A percentile compares a stretch with the other conserved stretches of the same genome.
Evolutionary conservation across 2,888 invertebrate genomes (phyloP).

Genomic region (Microctonus hyperodae): DNA sequence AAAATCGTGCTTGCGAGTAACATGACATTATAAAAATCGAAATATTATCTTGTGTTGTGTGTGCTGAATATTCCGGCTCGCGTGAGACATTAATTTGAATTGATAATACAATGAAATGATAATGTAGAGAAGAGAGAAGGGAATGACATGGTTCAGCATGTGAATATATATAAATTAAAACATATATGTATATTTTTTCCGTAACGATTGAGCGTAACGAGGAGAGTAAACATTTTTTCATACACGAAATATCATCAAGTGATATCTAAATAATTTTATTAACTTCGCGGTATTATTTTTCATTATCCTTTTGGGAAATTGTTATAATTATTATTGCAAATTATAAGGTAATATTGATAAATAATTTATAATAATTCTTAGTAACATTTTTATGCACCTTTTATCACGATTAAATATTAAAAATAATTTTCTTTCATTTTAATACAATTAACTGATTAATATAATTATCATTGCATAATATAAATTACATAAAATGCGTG

Average conservation of each 20-base stretch:
- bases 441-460: neutral
- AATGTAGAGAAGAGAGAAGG: slow-evolving; percentile 13
- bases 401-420: no score
- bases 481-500: neutral
- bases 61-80: slow-evolving; percentile 15
- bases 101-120: slow-evolving; percentile 34
- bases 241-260: neutral
- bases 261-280: neutral
- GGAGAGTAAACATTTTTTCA: neutral
- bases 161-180: slow-evolving; percentile 30
- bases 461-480: neutral
- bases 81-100: slow-evolving; percentile 40
- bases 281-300: neutral
- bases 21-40: slow-evolving; percentile 22
- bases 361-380: no score
- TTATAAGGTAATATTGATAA: no score
- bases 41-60: slow-evolving; percentile 24
- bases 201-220: slow-evolving; percentile 36
- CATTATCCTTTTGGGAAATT: neutral
- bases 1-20: neutral
- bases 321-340: no score
- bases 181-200: slow-evolving; percentile 25
- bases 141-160: slow-evolving; percentile 22
- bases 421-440: no score
- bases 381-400: neutral